Evolutionary conservation across 2,888 invertebrate species (phyloP).

Genomic region (Orthosia cruda): DNA sequence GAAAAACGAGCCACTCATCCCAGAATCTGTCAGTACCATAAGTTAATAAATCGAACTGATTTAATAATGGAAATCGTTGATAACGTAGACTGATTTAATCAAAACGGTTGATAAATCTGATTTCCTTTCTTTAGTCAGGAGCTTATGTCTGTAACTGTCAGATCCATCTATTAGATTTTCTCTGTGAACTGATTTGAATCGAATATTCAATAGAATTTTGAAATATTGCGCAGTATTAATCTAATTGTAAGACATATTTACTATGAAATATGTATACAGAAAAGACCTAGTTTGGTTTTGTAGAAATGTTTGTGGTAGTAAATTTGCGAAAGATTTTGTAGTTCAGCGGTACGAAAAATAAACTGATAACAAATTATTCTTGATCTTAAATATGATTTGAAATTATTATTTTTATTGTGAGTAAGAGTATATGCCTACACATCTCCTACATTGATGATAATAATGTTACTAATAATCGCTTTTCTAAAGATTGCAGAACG

Average conservation of each 20-base stretch:
- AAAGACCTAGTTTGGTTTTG: neutral
- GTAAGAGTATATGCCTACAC: too few species aligned
- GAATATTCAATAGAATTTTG: conserved; percentile 13
- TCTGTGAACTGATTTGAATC: conserved; percentile 19
- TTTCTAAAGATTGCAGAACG: neutral
- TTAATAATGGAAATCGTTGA: conserved; percentile 53
- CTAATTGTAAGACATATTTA: neutral
- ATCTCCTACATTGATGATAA: neutral
- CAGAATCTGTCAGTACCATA: conserved; percentile 53
- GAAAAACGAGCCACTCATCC: conserved; percentile 55
- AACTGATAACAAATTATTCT: too few species aligned
- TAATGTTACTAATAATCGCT: neutral
- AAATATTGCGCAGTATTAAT: neutral
- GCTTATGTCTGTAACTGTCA: conserved; percentile 14
- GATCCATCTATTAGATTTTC: conserved; percentile 25
- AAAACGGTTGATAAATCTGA: conserved; percentile 31
- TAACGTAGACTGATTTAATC: conserved; percentile 52
- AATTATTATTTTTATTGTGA: too few species aligned
- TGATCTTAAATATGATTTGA: too few species aligned
- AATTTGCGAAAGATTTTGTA: neutral
- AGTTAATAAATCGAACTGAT: conserved; percentile 56
- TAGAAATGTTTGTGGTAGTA: neutral
- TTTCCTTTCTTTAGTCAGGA: conserved; percentile 12
- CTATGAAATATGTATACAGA: too few species aligned
- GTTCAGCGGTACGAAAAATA: neutral